Conservation (phyloP, 2,113 vertebrate species). For the Larimichthys polyactis region DNA sequence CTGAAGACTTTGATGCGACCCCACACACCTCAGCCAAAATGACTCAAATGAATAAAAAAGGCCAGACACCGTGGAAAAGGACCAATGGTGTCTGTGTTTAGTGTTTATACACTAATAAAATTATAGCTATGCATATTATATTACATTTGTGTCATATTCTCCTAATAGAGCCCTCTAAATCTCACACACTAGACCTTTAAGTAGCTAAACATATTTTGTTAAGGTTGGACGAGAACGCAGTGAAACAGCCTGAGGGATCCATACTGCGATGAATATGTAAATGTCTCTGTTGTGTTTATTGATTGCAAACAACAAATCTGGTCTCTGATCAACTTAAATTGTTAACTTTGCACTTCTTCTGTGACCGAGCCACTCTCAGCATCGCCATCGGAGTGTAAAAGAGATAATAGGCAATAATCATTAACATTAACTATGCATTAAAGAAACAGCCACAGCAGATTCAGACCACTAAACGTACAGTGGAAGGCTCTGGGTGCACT, state of each 20-base stretch:
- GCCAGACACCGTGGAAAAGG: no score
- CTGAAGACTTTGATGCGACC: no score
- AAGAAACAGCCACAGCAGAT: slow-evolving; percentile 3
- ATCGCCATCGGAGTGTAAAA: background rate
- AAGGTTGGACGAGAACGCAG: background rate
- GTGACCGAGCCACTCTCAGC: background rate
- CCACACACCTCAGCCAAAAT: no score
- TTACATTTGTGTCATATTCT: no score
- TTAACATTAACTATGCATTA: slow-evolving; percentile 24
- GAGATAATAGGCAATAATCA: background rate
- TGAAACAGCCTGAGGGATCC: slow-evolving; percentile 18
- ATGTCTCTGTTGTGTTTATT: slow-evolving; percentile 46
- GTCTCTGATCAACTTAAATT: slow-evolving; percentile 1
- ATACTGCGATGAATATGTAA: slow-evolving; percentile 41
- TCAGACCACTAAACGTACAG: background rate
- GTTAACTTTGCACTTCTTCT: background rate
- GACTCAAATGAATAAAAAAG: no score
- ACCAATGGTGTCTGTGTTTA: no score
- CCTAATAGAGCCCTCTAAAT: no score
- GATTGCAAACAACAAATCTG: slow-evolving; percentile 22
- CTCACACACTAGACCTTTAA: background rate
- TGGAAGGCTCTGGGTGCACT: slow-evolving; percentile 1
- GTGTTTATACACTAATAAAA: no score
- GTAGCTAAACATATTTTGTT: background rate
- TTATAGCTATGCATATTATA: no score